Evolutionary conservation across 2,113 vertebrate species (phyloP).

Genomic region (Menura novaehollandiae): DNA sequence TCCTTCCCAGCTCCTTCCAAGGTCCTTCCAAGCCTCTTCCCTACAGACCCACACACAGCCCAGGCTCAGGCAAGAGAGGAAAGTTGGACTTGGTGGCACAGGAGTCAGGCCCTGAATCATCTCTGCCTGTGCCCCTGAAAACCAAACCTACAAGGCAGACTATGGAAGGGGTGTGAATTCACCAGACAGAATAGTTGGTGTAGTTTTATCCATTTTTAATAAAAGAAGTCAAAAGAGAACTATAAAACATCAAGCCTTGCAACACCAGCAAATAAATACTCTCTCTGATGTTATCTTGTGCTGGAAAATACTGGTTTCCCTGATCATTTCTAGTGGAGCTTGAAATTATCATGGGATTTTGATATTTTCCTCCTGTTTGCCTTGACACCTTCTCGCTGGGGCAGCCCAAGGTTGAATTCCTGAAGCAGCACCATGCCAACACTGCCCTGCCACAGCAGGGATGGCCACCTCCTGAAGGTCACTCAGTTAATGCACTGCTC

Average conservation of each 20-base stretch:
- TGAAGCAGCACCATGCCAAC: neutral
- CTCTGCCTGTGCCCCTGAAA: neutral
- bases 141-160: neutral
- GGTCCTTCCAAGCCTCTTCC: neutral
- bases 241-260: slow-evolving; percentile 8
- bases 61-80: neutral
- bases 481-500: neutral
- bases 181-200: neutral
- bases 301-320: neutral
- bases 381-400: fast-evolving
- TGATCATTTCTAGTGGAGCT: neutral
- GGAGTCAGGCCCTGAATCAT: neutral
- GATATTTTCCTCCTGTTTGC: neutral
- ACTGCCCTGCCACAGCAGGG: neutral
- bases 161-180: neutral
- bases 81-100: neutral
- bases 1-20: neutral
- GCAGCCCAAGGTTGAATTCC: neutral
- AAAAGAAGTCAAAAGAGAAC: neutral
- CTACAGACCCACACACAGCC: fast-evolving
- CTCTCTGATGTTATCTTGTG: neutral
- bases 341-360: neutral
- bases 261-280: neutral
- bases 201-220: neutral
- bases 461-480: neutral